phyloP scores from a whole-genome alignment of 2,797 vertebrate species.

The Pygocentrus nattereri region DNA sequence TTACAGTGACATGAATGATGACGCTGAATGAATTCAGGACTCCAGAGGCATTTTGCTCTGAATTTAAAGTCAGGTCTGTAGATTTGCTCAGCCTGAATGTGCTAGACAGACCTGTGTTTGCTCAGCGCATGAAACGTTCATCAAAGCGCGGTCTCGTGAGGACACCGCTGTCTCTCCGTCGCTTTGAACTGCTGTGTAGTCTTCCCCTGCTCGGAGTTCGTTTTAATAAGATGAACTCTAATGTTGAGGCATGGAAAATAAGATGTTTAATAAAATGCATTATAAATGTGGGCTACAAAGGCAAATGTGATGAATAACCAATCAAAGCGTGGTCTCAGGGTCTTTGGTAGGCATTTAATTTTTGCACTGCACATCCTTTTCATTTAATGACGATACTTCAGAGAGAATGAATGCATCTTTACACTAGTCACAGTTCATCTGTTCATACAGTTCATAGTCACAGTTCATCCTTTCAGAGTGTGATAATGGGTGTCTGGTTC shows the following conservation, averaged over 20 bases:
- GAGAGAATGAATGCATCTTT: background rate
- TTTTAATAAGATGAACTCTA: slow-evolving; percentile 59
- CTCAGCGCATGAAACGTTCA: slow-evolving; percentile 22
- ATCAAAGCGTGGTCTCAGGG: slow-evolving; percentile 6
- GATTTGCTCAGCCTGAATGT: background rate
- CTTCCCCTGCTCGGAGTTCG: background rate
- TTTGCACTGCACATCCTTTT: background rate
- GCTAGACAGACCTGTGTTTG: background rate
- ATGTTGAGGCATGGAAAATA: slow-evolving; percentile 61
- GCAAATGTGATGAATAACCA: slow-evolving; percentile 22
- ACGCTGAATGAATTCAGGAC: background rate
- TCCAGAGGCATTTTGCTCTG: background rate
- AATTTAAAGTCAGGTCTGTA: background rate
- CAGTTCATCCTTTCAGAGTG: background rate
- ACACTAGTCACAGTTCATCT: background rate
- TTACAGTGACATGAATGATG: background rate
- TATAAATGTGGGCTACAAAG: slow-evolving; percentile 61
- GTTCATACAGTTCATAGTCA: no score
- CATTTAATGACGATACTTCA: slow-evolving; percentile 18
- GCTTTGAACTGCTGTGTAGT: background rate
- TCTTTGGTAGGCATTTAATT: background rate
- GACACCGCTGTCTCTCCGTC: slow-evolving; percentile 7
- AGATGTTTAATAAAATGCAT: slow-evolving; percentile 59
- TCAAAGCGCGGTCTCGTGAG: background rate
- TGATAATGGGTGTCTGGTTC: background rate